Evolutionary conservation across 2,113 vertebrate genomes (phyloP).

Genomic region (Embiotoca jacksoni): DNA sequence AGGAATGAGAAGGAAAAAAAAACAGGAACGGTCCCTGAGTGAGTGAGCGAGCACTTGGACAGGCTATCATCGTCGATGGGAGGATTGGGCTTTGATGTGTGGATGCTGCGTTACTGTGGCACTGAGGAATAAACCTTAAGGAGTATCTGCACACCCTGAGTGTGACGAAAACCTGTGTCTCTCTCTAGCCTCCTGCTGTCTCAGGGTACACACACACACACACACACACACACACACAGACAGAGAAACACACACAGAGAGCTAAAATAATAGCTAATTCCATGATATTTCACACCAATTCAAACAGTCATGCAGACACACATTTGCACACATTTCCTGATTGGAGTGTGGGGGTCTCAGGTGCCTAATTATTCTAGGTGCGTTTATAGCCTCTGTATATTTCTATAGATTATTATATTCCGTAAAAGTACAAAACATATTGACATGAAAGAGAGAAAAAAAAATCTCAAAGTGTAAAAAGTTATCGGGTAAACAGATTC

Average conservation of each 20-base stretch:
- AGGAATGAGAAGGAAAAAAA: constrained; percentile 40
- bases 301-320: constrained; percentile 37
- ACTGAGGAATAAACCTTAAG: constrained; percentile 64
- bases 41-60: constrained; percentile 26
- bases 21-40: constrained; percentile 24
- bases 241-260: constrained; percentile 27
- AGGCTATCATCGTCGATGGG: constrained; percentile 25
- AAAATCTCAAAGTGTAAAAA: constrained; percentile 42
- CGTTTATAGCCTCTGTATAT: constrained; percentile 76
- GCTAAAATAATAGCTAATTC: constrained; percentile 34
- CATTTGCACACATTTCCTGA: constrained; percentile 68
- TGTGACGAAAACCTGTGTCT: constrained; percentile 74
- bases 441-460: constrained; percentile 24
- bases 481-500: constrained; percentile 42
- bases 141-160: constrained; percentile 66
- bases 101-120: constrained; percentile 48
- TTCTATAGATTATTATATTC: constrained; percentile 72
- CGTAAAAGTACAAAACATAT: constrained; percentile 54
- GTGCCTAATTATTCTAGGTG: constrained; percentile 80
- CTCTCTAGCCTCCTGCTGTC: constrained; percentile 76
- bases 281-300: neutral
- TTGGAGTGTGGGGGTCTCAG: constrained; percentile 76
- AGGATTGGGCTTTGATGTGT: constrained; percentile 12
- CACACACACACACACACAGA: constrained; percentile 38
- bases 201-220: constrained; percentile 75